Percentiles rank a stretch among this genome's conserved stretches.
phyloP scores from a whole-genome alignment of 2,113 vertebrate genomes.

The Abramis brama region DNA sequence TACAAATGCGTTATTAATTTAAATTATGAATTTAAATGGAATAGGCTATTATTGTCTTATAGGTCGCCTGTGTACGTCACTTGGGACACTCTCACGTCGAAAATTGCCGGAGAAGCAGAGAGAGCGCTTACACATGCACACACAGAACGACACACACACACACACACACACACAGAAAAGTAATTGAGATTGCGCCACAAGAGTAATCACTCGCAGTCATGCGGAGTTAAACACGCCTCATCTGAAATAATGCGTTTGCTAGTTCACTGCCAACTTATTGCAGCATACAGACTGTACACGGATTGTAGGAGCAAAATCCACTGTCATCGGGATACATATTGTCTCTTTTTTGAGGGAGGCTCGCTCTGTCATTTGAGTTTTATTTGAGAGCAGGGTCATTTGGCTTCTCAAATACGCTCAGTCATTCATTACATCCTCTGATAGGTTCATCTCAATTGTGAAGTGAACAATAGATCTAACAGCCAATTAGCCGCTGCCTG shows the following conservation, averaged over 20 bases:
- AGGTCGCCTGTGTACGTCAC: slow-evolving; percentile 51
- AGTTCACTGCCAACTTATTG: slow-evolving; percentile 44
- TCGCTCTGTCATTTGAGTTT: slow-evolving; percentile 33
- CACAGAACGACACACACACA: slow-evolving; percentile 19
- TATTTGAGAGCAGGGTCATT: slow-evolving; percentile 38
- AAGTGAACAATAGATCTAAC: slow-evolving; percentile 56
- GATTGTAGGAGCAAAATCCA: slow-evolving; percentile 26
- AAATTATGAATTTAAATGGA: slow-evolving; percentile 60
- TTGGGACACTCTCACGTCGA: slow-evolving; percentile 53
- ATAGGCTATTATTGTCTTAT: slow-evolving; percentile 63
- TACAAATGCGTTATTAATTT: slow-evolving; percentile 62
- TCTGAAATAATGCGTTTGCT: slow-evolving; percentile 52
- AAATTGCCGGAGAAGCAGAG: slow-evolving; percentile 49
- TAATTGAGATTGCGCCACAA: slow-evolving; percentile 61
- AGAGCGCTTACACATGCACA: slow-evolving; percentile 47
- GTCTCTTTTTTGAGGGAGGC: slow-evolving; percentile 6
- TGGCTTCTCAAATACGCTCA: slow-evolving; percentile 38
- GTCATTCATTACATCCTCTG: slow-evolving; percentile 49
- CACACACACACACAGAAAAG: slow-evolving; percentile 44
- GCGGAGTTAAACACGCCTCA: slow-evolving; percentile 55
- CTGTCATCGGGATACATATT: slow-evolving; percentile 22
- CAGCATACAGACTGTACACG: slow-evolving; percentile 25
- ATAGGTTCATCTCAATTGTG: slow-evolving; percentile 52
- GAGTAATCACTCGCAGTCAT: slow-evolving; percentile 59
- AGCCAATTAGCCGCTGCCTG: slow-evolving; percentile 52